Percentiles rank a stretch among this genome's conserved stretches.
Conservation (phyloP, 1,140 invertebrate species). For the Listronotus bonariensis region DNA sequence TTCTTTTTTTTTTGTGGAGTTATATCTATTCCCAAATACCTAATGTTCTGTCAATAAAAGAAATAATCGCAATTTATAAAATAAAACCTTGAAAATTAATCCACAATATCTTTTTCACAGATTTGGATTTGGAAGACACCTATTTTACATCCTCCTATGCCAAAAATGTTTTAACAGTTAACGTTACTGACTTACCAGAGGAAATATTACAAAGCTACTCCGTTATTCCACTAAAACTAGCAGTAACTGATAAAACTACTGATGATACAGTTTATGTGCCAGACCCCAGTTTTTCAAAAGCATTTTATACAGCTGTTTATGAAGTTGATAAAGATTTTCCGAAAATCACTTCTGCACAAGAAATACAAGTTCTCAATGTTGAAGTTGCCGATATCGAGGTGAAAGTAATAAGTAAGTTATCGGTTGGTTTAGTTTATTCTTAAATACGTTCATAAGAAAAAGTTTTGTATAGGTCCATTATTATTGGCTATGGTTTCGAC, state of each 20-base stretch:
- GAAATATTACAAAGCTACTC: constrained; percentile 5
- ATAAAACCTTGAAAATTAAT: background rate
- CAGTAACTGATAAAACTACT: constrained; percentile 12
- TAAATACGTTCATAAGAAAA: no score
- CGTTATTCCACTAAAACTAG: constrained; percentile 26
- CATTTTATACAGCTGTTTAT: constrained; percentile 1
- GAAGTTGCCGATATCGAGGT: constrained; percentile 2
- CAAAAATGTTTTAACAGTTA: constrained; percentile 9
- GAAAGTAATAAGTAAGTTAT: constrained; percentile 5
- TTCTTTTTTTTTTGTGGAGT: no score
- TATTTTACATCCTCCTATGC: constrained; percentile 14
- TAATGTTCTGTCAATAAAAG: background rate
- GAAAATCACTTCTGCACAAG: background rate
- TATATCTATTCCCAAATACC: no score
- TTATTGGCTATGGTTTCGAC: no score
- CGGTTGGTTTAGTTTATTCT: no score
- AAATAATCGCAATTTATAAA: background rate
- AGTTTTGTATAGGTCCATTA: no score
- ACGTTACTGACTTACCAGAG: constrained; percentile 8
- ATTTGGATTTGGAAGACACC: constrained; percentile 9
- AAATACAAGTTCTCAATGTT: background rate
- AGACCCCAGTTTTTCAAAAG: background rate
- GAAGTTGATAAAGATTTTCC: background rate
- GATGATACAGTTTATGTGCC: constrained; percentile 18
- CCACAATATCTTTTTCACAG: constrained; percentile 5